Base-by-base conservation (phyloP, 2,888 invertebrate genomes). In the Holacanthella duospinosa region DNA sequence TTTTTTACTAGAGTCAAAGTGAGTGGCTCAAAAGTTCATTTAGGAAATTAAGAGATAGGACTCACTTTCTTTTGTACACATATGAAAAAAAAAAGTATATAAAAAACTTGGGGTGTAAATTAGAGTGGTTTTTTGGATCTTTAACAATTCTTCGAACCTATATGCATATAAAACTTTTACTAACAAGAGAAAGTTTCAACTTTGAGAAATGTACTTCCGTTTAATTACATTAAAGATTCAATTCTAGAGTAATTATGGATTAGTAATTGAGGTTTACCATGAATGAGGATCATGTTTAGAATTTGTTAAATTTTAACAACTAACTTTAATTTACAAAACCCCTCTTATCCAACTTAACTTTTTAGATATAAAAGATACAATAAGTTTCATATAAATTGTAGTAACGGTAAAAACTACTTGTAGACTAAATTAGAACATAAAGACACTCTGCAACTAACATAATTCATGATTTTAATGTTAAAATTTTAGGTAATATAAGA, bases 1-100 rank as follows among this genome's bases (percentile, higher is more conserved):
- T 48, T 21, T 48, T 48, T 48, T 9, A 21, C 16, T 9, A 48
- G n/a, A 48, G 48, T 48, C 48, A 48, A 9, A n/a, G 12, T 48
- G 48, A 48, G 19, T 48, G n/a, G n/a, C 21, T 48, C 21, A 4
- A 48, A 48, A 48, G 48, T 48, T 48, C 48, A 48, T 48, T 48
- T 48, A n/a, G 48, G n/a, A 48, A 48, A 48, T 48, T 48, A 48
- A 48, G 48, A 48, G 48, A 48, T 48, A 48, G 48, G 48, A 48
- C 4, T 48, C 19, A 4, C 21, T 9, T 9, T 48, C 19, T 48
- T 9, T 4, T 21, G 48, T n/a, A 21, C 48, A 48, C 48, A 48
- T 21, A 21, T 48, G 48, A 48, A 48, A 9, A 48, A 48, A 48
- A 48, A 48, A 6, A 16, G 16, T 36, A 36, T 16, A 36, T 6